Percentiles rank a stretch among this genome's conserved stretches.
These are phyloP conservation scores for Drosophila albomicans DNA, from an alignment of 1,140 invertebrate species.

Conservation along the genomic window DNA sequence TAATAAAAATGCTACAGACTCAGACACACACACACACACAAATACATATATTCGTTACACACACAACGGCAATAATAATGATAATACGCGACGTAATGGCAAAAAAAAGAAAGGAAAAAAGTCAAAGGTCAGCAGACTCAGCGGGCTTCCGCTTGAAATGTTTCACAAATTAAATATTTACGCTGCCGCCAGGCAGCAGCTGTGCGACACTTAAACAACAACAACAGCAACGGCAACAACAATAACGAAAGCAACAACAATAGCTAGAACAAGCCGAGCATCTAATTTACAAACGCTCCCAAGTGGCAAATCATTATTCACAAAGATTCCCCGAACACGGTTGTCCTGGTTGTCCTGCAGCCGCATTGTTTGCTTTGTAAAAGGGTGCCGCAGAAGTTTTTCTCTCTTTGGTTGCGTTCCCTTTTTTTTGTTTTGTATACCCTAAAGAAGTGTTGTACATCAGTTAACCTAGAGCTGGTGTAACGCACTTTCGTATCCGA, in stretches of 20 bases:
- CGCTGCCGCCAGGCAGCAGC: constrained; percentile 58
- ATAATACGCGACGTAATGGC: constrained; percentile 35
- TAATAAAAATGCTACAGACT: constrained; percentile 45
- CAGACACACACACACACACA: constrained; percentile 14
- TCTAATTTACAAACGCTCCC: constrained; percentile 82
- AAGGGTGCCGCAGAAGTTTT: constrained; percentile 39
- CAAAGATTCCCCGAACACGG: constrained; percentile 52
- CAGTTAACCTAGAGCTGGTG: too few species aligned
- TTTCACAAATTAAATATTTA: constrained; percentile 80
- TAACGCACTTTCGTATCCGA: background rate
- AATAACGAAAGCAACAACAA: constrained; percentile 38
- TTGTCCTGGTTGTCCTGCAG: constrained; percentile 36
- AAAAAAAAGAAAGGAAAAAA: constrained; percentile 48
- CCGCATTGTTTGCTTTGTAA: constrained; percentile 60
- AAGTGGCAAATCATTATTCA: constrained; percentile 83
- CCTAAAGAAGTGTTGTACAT: background rate
- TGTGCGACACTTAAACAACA: constrained; percentile 29
- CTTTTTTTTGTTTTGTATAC: constrained; percentile 7
- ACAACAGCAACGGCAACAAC: constrained; percentile 35
- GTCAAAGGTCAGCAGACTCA: constrained; percentile 67
- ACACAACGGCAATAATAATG: constrained; percentile 60
- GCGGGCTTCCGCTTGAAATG: constrained; percentile 69
- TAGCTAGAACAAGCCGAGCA: constrained; percentile 49
- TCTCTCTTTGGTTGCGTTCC: background rate
- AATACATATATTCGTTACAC: background rate